These are phyloP conservation scores for Dermolepida albohirtum DNA, from an alignment of 2,888 invertebrate genomes.

Conservation along the genomic window DNA sequence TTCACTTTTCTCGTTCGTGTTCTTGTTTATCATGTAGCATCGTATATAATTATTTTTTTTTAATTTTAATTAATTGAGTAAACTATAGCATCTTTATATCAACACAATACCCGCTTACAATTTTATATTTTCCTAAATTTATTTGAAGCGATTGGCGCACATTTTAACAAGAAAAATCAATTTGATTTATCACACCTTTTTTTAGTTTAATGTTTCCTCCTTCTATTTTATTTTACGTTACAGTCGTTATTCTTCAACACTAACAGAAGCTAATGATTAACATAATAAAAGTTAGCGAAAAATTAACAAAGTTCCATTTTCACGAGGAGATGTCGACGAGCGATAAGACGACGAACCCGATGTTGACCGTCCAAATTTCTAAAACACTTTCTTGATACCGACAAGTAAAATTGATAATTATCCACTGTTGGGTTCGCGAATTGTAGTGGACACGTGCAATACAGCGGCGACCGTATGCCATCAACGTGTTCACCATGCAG, in stretches of 20 bases:
- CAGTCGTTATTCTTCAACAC: no score
- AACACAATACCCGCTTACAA: no score
- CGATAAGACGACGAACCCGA: constrained; percentile 46
- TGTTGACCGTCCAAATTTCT: not conserved
- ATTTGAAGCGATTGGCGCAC: no score
- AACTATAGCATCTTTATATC: no score
- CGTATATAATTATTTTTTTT: no score
- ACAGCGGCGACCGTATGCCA: constrained; percentile 46
- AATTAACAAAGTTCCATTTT: not conserved
- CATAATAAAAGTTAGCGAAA: not conserved
- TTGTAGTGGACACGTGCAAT: constrained; percentile 48
- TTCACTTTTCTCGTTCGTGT: constrained; percentile 38
- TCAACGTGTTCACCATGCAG: constrained; percentile 56
- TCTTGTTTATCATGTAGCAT: not conserved
- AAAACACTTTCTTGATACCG: constrained; percentile 1
- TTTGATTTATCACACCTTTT: no score
- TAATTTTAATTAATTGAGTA: no score
- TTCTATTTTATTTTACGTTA: no score
- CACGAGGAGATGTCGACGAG: constrained; percentile 45
- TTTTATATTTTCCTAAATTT: no score
- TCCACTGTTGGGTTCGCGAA: constrained; percentile 2
- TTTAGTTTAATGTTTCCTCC: no score
- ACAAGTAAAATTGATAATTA: not conserved
- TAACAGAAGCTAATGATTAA: no score
- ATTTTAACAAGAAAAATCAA: no score